Base-by-base conservation (phyloP, 2,888 invertebrate genomes). In the Macrosoma leucophasiata region DNA sequence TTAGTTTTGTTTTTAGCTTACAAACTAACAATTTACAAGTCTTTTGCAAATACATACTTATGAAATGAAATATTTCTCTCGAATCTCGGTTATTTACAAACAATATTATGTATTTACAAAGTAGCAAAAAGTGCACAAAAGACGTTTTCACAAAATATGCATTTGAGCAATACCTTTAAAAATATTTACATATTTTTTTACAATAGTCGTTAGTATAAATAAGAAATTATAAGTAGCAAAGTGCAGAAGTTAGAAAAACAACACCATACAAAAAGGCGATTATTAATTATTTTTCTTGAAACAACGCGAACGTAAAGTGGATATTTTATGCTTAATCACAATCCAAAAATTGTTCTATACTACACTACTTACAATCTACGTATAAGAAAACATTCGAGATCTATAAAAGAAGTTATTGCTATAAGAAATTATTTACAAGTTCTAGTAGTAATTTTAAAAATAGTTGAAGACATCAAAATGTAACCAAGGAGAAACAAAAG, bases 111-210 rank as follows among this genome's bases (percentile, higher is more conserved):
- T 77, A 79, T 78, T 65, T 78, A 79, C 75, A 79, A 62, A 70
- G 69, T 67, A 81, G 81, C 81, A 78, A 81, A 78, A 70, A 81
- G 82, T 82, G 82, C 82, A 72, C 78, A 79, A 78, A 74, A 79
- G 81, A 79, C 73, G 72, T 74, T 71, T 67, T 82, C 82, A 82
- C 76, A 82, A 82, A 82, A 82, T 82, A 82, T 79, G 77, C 81
- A 76, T 81, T 82, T 82, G 82, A 82, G 82, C 82, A 82, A 79
- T 78, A 81, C 67, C 62, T 75, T 75, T 73, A 54, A 72, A 68
- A 74, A 69, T 76, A 76, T 79, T 75, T 79, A 78, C 75, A 79
- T 65, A 70, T 65, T 62, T 65, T 69, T 64, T 67, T 69, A 70
- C 56, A 67, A 46, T 47, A 48, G 43, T 44, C 48, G 60, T 55